Conservation (phyloP, 2,113 vertebrate genomes). For the Erythrocebus patas region DNA sequence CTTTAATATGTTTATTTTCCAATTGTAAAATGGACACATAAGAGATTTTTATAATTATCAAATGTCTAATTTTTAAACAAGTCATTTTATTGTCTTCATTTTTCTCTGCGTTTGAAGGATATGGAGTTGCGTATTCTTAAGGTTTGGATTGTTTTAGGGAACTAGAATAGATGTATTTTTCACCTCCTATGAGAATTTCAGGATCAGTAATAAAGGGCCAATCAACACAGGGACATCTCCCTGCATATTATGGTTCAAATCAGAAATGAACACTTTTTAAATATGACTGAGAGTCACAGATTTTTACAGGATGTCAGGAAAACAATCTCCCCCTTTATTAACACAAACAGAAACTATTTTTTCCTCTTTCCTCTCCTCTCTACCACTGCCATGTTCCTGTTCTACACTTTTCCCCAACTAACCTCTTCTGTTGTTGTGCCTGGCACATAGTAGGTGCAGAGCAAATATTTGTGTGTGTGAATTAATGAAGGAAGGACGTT, state of each 20-base stretch:
- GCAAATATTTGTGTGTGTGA: conserved; percentile 67
- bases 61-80: conserved; percentile 26
- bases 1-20: conserved; percentile 12
- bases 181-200: background rate
- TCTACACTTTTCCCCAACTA: conserved; percentile 50
- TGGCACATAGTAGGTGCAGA: conserved; percentile 76
- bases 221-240: background rate
- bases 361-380: background rate
- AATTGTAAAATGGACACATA: background rate
- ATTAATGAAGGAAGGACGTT: conserved; percentile 48
- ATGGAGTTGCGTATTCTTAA: background rate
- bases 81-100: background rate
- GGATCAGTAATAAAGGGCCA: background rate
- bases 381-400: background rate
- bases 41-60: background rate
- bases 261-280: background rate
- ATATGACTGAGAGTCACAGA: background rate
- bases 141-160: background rate
- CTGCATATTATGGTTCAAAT: background rate
- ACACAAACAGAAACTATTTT: conserved; percentile 32
- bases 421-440: conserved; percentile 69
- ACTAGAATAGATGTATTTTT: background rate
- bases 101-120: background rate
- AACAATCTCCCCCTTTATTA: conserved; percentile 57
- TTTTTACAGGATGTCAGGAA: conserved; percentile 28